Conservation (phyloP, 92 coral and sea anemone genomes). For the Siderastrea radians region DNA sequence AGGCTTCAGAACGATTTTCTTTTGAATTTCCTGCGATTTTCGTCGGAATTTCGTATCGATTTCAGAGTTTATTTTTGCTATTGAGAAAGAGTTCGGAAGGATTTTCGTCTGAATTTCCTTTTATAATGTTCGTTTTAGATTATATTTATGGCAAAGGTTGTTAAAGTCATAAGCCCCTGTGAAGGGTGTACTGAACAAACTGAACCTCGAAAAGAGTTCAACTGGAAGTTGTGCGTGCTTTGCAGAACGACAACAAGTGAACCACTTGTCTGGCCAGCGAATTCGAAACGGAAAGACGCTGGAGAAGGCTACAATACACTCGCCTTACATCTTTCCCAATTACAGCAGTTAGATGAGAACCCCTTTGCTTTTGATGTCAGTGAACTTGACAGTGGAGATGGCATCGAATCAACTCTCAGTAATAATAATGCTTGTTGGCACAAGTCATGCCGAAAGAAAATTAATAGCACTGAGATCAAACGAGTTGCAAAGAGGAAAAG, state of each 20-base stretch:
- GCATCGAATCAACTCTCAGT: slow-evolving; percentile 46
- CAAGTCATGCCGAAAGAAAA: slow-evolving; percentile 57
- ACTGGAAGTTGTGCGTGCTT: slow-evolving; percentile 58
- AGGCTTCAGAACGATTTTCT: too few species aligned
- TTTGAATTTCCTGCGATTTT: too few species aligned
- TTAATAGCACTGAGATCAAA: slow-evolving; percentile 53
- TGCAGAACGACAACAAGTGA: slow-evolving; percentile 45
- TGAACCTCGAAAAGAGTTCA: too few species aligned
- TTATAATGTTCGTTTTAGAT: too few species aligned
- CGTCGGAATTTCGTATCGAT: too few species aligned
- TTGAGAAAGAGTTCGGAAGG: too few species aligned
- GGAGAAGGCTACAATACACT: slow-evolving; percentile 64
- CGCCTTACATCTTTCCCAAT: slow-evolving; percentile 28
- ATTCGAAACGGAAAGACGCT: slow-evolving; percentile 58
- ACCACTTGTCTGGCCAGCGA: slow-evolving; percentile 51
- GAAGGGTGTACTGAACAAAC: too few species aligned
- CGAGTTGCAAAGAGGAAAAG: slow-evolving; percentile 24
- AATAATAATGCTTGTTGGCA: slow-evolving; percentile 70
- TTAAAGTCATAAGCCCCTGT: too few species aligned
- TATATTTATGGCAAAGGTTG: too few species aligned
- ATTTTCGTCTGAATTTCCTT: too few species aligned
- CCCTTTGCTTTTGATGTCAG: slow-evolving; percentile 33
- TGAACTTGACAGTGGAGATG: slow-evolving; percentile 34
- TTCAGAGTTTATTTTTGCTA: too few species aligned
- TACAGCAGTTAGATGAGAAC: slow-evolving; percentile 8